phyloP scores from a whole-genome alignment of 2,797 vertebrate genomes.

The Dermochelys coriacea region DNA sequence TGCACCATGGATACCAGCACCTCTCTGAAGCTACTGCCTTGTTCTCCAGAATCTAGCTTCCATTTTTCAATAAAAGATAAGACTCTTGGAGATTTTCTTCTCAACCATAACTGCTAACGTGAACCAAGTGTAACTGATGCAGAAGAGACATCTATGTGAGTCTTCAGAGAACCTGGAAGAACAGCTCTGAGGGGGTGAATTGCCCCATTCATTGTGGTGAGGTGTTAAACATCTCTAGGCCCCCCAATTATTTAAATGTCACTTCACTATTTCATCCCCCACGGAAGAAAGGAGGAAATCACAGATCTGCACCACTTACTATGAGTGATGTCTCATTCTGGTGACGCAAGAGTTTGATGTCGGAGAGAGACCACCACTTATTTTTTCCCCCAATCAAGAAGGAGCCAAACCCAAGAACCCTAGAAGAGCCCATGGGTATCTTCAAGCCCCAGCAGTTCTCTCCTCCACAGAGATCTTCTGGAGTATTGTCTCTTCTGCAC shows the following conservation, averaged over 20 bases:
- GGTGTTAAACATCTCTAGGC: background rate
- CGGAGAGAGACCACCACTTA: background rate
- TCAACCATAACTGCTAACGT: background rate
- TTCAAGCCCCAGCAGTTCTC: background rate
- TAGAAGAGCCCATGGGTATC: background rate
- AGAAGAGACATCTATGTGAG: slow-evolving; percentile 11
- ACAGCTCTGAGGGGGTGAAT: background rate
- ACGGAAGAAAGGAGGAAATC: background rate
- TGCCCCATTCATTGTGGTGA: background rate
- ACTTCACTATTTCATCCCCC: background rate
- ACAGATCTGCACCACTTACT: background rate
- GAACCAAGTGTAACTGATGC: background rate
- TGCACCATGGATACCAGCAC: background rate
- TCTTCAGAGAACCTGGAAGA: background rate
- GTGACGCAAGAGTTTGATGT: fast-evolving
- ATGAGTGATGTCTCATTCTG: background rate
- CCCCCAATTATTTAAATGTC: background rate
- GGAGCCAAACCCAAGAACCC: background rate
- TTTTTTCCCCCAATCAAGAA: background rate
- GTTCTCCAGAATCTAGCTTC: background rate
- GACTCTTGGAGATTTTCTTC: background rate
- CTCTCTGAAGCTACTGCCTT: background rate
- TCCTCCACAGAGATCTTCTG: background rate
- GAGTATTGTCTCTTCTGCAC: background rate
- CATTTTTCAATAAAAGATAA: background rate